A percentile compares a stretch with the other conserved stretches of the same genome.
Conservation (phyloP, 2,113 vertebrate genomes). For the Eira barbara region DNA sequence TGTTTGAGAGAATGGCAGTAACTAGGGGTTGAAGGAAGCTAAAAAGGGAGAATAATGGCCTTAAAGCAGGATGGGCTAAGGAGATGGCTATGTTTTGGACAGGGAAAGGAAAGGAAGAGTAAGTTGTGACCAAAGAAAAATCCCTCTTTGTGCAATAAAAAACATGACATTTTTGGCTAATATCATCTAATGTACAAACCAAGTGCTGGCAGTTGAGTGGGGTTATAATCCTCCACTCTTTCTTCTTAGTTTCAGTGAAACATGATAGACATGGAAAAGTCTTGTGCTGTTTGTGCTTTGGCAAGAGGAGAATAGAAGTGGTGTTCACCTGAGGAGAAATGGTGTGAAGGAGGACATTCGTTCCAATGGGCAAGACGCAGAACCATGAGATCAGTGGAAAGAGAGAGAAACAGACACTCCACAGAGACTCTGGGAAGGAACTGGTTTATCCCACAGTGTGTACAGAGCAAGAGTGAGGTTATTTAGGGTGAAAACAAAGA, state of each 20-base stretch:
- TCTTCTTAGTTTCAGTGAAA: not conserved
- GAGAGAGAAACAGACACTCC: not conserved
- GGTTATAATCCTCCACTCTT: not conserved
- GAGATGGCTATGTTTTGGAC: not conserved
- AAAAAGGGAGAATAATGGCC: not conserved
- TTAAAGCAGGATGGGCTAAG: not conserved
- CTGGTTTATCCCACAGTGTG: not conserved
- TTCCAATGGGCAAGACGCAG: not conserved
- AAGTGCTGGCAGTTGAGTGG: not conserved
- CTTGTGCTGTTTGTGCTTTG: not conserved
- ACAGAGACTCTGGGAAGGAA: not conserved
- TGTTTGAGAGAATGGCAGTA: not conserved
- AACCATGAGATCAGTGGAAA: not conserved
- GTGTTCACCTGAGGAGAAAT: not conserved
- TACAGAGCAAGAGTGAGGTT: not conserved
- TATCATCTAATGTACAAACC: not conserved
- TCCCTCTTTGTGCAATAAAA: not conserved
- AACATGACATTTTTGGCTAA: not conserved
- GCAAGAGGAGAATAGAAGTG: not conserved
- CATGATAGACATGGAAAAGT: not conserved
- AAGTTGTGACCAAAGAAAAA: not conserved
- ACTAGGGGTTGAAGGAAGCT: not conserved
- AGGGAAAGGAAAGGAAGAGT: not conserved
- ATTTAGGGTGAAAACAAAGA: not conserved
- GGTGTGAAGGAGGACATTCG: not conserved